phyloP scores from a whole-genome alignment of 2,888 invertebrate genomes.

The Pandemis heparana region DNA sequence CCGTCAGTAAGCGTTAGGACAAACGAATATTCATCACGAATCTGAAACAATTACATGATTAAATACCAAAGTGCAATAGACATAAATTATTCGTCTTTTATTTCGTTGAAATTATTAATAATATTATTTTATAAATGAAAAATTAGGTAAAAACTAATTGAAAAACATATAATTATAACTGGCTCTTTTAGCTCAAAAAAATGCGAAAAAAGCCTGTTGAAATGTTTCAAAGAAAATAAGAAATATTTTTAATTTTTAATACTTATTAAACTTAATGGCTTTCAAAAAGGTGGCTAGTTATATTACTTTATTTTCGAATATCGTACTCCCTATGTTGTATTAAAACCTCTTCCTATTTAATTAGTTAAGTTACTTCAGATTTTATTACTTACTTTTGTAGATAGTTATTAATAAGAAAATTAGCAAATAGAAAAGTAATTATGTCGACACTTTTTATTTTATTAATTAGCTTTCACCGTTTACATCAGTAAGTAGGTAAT shows the following conservation, averaged over 20 bases:
- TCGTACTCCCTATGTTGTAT: too few species aligned
- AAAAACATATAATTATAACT: too few species aligned
- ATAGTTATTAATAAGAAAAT: not conserved
- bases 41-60: slow-evolving; percentile 75
- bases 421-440: slow-evolving; percentile 13
- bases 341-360: not conserved
- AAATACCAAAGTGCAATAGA: too few species aligned
- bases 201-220: not conserved
- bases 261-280: not conserved
- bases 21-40: slow-evolving; percentile 94
- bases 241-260: not conserved
- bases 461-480: not conserved
- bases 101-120: too few species aligned
- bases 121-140: too few species aligned
- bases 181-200: too few species aligned
- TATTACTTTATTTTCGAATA: not conserved
- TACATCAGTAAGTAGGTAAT: not conserved
- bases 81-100: too few species aligned
- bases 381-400: not conserved
- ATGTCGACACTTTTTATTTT: not conserved
- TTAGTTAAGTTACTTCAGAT: not conserved
- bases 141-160: too few species aligned
- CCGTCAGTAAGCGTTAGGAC: slow-evolving; percentile 96
- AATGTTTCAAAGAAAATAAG: not conserved
- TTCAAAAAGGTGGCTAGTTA: not conserved